Conservation (phyloP, 2,888 invertebrate genomes). For the Octodonta nipae region DNA sequence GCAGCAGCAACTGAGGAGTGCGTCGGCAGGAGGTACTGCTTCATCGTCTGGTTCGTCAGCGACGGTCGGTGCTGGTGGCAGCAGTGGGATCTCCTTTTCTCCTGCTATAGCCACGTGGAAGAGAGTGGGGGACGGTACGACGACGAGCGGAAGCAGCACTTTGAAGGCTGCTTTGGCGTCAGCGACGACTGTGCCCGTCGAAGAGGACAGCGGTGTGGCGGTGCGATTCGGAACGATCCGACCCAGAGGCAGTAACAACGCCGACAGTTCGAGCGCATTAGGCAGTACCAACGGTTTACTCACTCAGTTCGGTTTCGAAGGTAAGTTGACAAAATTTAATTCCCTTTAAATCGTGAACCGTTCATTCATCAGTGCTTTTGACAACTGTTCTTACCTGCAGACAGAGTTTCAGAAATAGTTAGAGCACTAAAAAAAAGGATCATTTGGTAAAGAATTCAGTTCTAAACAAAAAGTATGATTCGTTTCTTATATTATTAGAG, state of each 20-base stretch:
- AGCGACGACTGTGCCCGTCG: no score
- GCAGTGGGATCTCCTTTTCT: no score
- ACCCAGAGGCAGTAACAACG: background rate
- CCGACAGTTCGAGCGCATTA: background rate
- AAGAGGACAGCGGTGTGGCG: background rate
- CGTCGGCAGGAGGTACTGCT: background rate
- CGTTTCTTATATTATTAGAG: no score
- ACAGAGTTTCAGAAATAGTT: no score
- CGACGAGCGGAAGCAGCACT: background rate
- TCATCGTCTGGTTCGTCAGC: background rate
- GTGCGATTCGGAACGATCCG: background rate
- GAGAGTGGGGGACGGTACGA: background rate
- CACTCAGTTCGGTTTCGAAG: constrained; percentile 29
- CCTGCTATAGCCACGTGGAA: no score
- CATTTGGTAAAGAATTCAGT: no score
- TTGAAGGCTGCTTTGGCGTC: no score
- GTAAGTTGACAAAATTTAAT: constrained; percentile 16
- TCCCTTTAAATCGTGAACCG: no score
- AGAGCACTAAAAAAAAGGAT: no score
- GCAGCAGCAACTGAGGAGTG: background rate
- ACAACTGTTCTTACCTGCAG: no score
- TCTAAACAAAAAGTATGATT: no score
- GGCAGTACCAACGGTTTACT: constrained; percentile 29
- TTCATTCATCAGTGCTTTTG: no score
- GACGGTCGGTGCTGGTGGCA: constrained; percentile 1